Conservation (phyloP, 2,113 vertebrate species). For the Carettochelys insculpta region DNA sequence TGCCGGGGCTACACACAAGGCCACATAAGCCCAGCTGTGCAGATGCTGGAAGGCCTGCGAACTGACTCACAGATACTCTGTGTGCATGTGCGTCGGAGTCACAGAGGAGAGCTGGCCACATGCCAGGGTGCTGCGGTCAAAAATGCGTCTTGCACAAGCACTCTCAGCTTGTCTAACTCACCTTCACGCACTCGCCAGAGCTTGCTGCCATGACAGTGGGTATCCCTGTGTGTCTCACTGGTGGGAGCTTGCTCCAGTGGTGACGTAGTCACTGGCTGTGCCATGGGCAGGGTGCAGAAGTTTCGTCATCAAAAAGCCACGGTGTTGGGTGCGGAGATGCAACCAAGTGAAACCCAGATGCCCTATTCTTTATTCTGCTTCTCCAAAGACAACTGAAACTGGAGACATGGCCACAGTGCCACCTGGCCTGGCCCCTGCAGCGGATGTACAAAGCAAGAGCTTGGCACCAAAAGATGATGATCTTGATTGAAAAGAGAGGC, state of each 20-base stretch:
- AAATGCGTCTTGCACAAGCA: rapidly evolving
- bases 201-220: background rate
- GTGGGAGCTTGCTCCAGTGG: no score
- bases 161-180: background rate
- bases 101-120: background rate
- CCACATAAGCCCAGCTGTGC: background rate
- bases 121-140: background rate
- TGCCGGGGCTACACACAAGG: background rate
- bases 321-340: background rate
- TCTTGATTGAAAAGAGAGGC: background rate
- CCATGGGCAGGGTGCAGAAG: rapidly evolving
- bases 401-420: background rate
- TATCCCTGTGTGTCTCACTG: background rate
- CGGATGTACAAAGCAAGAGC: background rate
- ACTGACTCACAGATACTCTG: background rate
- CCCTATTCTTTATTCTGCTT: background rate
- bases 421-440: rapidly evolving
- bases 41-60: background rate
- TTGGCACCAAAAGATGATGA: background rate
- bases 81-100: background rate
- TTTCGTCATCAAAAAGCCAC: background rate
- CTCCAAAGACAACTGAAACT: background rate
- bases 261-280: background rate
- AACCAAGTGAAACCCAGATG: background rate
- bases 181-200: background rate